Evolutionary conservation across 1,140 invertebrate species (phyloP).

Genomic region (Leptoteleia sp.): DNA sequence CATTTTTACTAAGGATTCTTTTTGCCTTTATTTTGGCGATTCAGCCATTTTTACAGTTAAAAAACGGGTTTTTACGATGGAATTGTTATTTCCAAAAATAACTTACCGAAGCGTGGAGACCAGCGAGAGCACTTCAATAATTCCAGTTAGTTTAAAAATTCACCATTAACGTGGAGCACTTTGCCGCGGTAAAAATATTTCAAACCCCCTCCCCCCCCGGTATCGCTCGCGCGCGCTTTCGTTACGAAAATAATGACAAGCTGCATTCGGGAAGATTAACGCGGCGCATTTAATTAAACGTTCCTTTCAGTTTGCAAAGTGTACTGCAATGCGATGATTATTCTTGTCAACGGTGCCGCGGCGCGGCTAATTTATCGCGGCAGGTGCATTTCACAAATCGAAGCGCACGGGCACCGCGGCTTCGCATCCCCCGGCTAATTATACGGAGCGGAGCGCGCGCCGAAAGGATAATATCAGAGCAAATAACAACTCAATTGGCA

Average conservation of each 20-base stretch:
- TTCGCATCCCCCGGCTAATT: slow-evolving; percentile 44
- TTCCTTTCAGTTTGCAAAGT: slow-evolving; percentile 8
- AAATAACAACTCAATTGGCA: slow-evolving; percentile 56
- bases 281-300: slow-evolving; percentile 44
- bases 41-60: too few relatives aligned
- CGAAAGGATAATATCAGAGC: slow-evolving; percentile 61
- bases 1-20: too few relatives aligned
- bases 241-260: slow-evolving; percentile 43
- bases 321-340: slow-evolving; percentile 28
- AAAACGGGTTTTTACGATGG: too few relatives aligned
- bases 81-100: too few relatives aligned
- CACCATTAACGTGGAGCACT: too few relatives aligned
- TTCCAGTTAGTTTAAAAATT: too few relatives aligned
- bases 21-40: too few relatives aligned
- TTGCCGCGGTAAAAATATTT: too few relatives aligned
- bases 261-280: slow-evolving; percentile 12
- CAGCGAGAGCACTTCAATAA: too few relatives aligned
- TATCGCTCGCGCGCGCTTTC: too few relatives aligned
- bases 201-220: too few relatives aligned
- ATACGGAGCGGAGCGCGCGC: slow-evolving; percentile 22
- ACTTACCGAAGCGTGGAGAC: too few relatives aligned
- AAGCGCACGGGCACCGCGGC: slow-evolving; percentile 13
- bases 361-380: slow-evolving; percentile 42
- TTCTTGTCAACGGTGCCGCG: slow-evolving; percentile 14
- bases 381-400: slow-evolving; percentile 45